These are phyloP conservation scores for Gymnogyps californianus DNA, from an alignment of 2,113 vertebrate species.

Conservation along the genomic window DNA sequence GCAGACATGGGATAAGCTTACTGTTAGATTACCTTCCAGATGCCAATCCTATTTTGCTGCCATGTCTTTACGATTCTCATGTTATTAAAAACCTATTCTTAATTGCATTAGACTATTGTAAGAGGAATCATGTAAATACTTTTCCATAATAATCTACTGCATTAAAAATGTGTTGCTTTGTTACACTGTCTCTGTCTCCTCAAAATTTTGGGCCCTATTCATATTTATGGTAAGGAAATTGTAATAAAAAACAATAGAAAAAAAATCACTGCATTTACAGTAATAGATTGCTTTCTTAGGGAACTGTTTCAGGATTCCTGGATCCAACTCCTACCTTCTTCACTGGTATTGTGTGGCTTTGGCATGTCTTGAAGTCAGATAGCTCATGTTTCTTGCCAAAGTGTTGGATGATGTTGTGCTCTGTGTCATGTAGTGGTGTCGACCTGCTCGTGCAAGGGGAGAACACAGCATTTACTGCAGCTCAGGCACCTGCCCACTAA, in stretches of 20 bases:
- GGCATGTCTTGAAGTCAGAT: not conserved
- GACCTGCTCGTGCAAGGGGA: not conserved
- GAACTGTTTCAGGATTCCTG: not conserved
- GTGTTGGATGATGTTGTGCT: accelerated
- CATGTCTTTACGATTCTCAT: not conserved
- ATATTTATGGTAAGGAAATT: not conserved
- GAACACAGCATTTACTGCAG: not conserved
- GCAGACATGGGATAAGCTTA: not conserved
- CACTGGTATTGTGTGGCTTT: not conserved
- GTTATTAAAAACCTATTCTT: not conserved
- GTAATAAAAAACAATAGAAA: not conserved
- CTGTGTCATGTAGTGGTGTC: too few species aligned
- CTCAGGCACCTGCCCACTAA: not conserved
- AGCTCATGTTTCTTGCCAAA: not conserved
- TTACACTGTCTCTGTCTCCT: not conserved
- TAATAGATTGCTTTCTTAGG: not conserved
- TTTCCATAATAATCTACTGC: not conserved
- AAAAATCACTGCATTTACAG: not conserved
- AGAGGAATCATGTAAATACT: not conserved
- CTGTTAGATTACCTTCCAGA: not conserved
- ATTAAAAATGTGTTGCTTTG: not conserved
- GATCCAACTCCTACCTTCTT: not conserved
- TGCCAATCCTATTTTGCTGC: not conserved
- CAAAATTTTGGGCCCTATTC: not conserved
- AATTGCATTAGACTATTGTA: not conserved